Evolutionary conservation across 2,888 invertebrate genomes (phyloP), one percentile per base, ranked within the genome.

Genomic region (Nomada ferruginata): DNA sequence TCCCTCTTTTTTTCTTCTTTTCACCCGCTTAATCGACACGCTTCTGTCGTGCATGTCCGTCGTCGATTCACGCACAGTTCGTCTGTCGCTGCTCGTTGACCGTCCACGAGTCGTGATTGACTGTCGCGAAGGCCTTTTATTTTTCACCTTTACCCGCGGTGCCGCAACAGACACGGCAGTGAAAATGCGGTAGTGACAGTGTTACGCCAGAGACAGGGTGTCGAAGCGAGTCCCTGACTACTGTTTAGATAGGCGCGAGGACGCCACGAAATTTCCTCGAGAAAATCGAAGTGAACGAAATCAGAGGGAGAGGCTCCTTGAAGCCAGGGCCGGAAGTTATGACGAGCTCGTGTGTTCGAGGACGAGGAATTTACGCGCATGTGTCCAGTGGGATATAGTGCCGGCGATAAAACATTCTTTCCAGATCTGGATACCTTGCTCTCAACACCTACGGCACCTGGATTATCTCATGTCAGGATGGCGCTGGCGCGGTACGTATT

Each of bases 381-480:
- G 94, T 93, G 93, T 94, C 92, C 93, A 93, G 93, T 92, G 92
- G 93, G 92, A 92, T 92, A 86, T 88, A 87, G 87, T 89, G 85
- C 64, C 78, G 87, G 88, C 88, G 90, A 92, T 82, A 90, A 92
- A 90, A 91, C 92, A 89, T 90, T 91, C 86, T 90, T 91, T 89
- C 92, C 92, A 91, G 92, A 92, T 92, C 93, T 95, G 95, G 95
- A 95, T 95, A 95, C 94, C 93, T 94, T 93, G 93, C 85, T 87
- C 82, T 83, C 83, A 73, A 86, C 90, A 84, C 84, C 90, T 86
- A 87, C 95, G 92, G 92, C 94, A 92, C 94, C 95, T 92, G 95
- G 95, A 94, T 95, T 95, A 93, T 95, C 95, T 94, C 95, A 95
- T 95, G 95, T 95, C 94, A 95, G 95, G 94, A 96, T 96, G 95